Evolutionary conservation across 2,797 vertebrate genomes (phyloP).

Genomic region (Harpagifer antarcticus): DNA sequence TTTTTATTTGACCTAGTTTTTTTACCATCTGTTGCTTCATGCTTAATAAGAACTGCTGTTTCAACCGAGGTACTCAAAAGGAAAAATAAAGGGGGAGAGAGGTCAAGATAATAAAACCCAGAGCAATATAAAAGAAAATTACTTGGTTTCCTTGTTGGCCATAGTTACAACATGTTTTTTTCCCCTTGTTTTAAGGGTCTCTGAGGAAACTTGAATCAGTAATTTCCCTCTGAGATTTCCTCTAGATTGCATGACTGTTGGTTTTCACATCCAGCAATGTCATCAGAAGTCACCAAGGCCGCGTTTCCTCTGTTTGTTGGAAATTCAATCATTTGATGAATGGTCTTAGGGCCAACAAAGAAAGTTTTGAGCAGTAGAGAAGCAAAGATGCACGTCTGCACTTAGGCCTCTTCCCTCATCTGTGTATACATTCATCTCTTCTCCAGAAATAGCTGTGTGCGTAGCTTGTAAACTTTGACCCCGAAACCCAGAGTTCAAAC

Average conservation of each 20-base stretch:
- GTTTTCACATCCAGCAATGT: conserved; percentile 54
- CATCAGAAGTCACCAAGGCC: conserved; percentile 62
- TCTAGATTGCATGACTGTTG: conserved; percentile 55
- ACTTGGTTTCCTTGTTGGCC: conserved; percentile 43
- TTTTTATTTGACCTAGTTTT: conserved; percentile 80
- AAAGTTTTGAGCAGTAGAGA: conserved; percentile 61
- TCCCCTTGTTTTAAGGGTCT: conserved; percentile 21
- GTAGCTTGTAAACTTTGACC: conserved; percentile 76
- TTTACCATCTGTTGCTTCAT: conserved; percentile 67
- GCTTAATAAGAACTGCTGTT: conserved; percentile 64
- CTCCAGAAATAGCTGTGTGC: conserved; percentile 72
- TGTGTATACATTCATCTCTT: conserved; percentile 55
- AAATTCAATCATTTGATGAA: conserved; percentile 67
- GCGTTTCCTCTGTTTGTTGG: conserved; percentile 77
- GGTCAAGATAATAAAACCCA: conserved; percentile 48
- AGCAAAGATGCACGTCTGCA: conserved; percentile 70
- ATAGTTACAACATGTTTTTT: conserved; percentile 29
- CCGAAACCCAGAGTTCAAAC: conserved; percentile 71
- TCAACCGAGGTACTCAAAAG: conserved; percentile 34
- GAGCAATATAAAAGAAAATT: conserved; percentile 42
- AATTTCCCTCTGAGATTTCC: conserved; percentile 54
- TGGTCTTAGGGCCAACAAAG: conserved; percentile 56
- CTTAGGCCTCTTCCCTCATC: conserved; percentile 54
- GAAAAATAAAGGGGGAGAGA: conserved; percentile 25
- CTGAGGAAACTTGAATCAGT: conserved; percentile 46